Percentiles rank a stretch among this genome's conserved stretches.
These are phyloP conservation scores for Australoheros scitulus DNA, from an alignment of 2,113 vertebrate genomes.

Conservation along the genomic window DNA sequence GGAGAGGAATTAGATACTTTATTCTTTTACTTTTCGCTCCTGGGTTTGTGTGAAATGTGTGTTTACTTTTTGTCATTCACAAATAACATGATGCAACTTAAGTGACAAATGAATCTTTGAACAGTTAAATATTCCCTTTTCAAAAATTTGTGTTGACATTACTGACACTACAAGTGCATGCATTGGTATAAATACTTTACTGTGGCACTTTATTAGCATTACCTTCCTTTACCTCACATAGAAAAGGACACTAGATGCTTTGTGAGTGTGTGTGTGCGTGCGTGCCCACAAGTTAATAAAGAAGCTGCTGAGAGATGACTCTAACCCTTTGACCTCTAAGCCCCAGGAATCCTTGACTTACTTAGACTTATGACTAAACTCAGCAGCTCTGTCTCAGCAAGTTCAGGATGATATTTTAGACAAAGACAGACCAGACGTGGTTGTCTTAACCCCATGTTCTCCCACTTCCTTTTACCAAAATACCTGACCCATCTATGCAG, in stretches of 20 bases:
- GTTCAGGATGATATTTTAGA: conserved; percentile 47
- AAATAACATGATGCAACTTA: neutral
- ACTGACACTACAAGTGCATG: neutral
- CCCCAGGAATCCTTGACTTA: conserved; percentile 66
- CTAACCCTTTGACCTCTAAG: conserved; percentile 64
- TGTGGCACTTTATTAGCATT: neutral
- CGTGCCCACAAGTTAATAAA: conserved; percentile 69
- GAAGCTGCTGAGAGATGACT: conserved; percentile 76
- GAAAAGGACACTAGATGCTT: conserved; percentile 43
- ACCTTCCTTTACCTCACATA: conserved; percentile 1
- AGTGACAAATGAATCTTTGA: neutral
- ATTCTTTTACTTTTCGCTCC: neutral
- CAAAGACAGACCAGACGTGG: conserved; percentile 28
- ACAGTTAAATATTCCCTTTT: no score
- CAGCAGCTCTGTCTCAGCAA: conserved; percentile 49
- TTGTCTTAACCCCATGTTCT: neutral
- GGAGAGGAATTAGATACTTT: neutral
- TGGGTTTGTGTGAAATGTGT: neutral
- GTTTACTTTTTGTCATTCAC: neutral
- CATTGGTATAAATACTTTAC: neutral
- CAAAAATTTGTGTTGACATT: no score
- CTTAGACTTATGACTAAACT: conserved; percentile 55
- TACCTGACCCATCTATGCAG: neutral
- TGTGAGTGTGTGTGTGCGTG: conserved; percentile 26
- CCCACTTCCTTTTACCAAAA: neutral